Conservation (phyloP, 2,797 vertebrate species). For the Hypotaenidia philippensis region DNA sequence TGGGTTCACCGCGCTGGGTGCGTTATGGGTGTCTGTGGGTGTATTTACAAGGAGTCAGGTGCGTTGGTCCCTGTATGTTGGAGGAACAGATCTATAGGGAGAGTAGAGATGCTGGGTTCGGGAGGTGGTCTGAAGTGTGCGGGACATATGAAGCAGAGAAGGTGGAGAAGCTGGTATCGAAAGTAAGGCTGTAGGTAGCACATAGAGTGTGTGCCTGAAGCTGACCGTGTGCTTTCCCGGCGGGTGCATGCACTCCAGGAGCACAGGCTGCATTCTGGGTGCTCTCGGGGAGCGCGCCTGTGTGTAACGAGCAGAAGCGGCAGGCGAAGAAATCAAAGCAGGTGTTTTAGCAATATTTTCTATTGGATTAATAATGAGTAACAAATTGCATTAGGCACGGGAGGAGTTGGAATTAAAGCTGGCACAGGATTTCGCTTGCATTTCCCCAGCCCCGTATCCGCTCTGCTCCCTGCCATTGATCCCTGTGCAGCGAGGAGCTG, state of each 20-base stretch:
- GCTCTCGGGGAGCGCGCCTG: background rate
- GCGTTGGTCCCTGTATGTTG: rapidly evolving
- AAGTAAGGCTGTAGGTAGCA: rapidly evolving
- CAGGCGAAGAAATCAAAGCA: background rate
- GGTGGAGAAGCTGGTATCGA: background rate
- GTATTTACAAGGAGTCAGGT: background rate
- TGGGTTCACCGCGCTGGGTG: background rate
- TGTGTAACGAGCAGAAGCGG: background rate
- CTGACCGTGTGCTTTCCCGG: background rate
- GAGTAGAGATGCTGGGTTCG: rapidly evolving
- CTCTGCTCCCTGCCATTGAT: background rate
- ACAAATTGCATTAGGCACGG: slow-evolving; percentile 53
- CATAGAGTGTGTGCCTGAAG: background rate
- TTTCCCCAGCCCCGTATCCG: background rate
- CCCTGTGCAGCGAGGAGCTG: background rate
- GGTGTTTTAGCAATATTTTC: slow-evolving; percentile 16
- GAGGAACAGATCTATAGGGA: background rate
- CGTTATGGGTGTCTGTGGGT: rapidly evolving
- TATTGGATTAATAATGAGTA: slow-evolving; percentile 62
- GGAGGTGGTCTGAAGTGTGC: rapidly evolving
- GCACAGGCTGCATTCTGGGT: background rate
- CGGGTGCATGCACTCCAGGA: rapidly evolving
- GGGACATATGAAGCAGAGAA: background rate
- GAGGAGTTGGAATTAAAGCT: slow-evolving; percentile 64
- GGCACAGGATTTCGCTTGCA: background rate